Evolutionary conservation across 2,113 vertebrate species (phyloP).

Genomic region (Apteryx owenii): DNA sequence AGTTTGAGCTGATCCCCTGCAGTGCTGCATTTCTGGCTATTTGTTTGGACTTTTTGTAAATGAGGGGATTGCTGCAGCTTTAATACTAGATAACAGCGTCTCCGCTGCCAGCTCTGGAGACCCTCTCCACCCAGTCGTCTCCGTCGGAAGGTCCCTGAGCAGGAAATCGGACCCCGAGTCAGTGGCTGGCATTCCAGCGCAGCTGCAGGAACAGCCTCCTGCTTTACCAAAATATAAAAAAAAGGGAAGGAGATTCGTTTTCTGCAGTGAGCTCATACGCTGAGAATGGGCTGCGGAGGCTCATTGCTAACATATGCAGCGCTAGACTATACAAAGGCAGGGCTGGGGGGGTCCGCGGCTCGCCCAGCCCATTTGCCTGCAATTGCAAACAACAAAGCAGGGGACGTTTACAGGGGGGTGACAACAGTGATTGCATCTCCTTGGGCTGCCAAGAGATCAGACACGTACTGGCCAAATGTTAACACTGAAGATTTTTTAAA

Average conservation of each 20-base stretch:
- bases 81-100: not conserved
- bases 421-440: not conserved
- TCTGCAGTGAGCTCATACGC: not conserved
- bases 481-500: not conserved
- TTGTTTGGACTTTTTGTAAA: not conserved
- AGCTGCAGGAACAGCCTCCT: not conserved
- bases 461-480: not conserved
- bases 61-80: not conserved
- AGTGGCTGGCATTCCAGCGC: not conserved
- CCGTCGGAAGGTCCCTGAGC: not conserved
- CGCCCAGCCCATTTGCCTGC: not conserved
- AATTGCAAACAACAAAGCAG: not conserved
- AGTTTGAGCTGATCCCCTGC: fast-evolving
- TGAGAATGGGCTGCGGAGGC: not conserved
- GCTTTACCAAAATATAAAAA: not conserved
- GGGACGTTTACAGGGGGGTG: not conserved
- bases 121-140: not conserved
- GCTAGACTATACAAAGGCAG: not conserved
- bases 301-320: not conserved
- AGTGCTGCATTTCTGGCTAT: fast-evolving
- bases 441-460: fast-evolving
- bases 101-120: not conserved
- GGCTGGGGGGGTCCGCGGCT: not conserved
- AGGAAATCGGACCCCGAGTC: not conserved
- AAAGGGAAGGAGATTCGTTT: not conserved